Percentiles rank a stretch among this genome's conserved stretches.
Conservation (phyloP, 2,888 invertebrate genomes). For the Azorinus chamasolen region DNA sequence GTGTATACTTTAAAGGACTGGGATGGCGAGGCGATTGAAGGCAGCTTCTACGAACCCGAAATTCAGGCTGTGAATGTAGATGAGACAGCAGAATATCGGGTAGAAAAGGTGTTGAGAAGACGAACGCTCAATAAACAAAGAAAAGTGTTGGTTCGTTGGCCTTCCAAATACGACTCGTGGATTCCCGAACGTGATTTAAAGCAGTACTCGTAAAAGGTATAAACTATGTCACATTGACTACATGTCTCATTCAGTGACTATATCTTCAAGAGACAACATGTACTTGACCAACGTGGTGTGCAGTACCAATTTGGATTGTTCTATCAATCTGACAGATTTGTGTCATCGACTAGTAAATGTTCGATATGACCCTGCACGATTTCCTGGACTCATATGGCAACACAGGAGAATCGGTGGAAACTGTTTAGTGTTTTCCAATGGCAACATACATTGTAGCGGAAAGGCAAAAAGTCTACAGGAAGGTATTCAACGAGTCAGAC, state of each 20-base stretch:
- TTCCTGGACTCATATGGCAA: conserved; percentile 36
- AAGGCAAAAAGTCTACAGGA: conserved; percentile 6
- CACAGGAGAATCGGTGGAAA: conserved; percentile 36
- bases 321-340: conserved; percentile 14
- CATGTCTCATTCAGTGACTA: no score
- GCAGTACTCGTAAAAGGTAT: no score
- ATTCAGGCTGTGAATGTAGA: conserved; percentile 46
- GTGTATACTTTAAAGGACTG: conserved; percentile 45
- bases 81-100: conserved; percentile 27
- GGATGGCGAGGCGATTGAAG: conserved; percentile 37
- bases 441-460: conserved; percentile 29
- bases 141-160: conserved; percentile 54
- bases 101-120: conserved; percentile 50
- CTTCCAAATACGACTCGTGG: conserved; percentile 49
- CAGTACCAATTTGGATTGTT: conserved; percentile 24
- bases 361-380: conserved; percentile 12
- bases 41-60: conserved; percentile 51
- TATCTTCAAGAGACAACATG: conserved; percentile 13
- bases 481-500: conserved; percentile 17
- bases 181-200: conserved; percentile 13
- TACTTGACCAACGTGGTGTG: conserved; percentile 30
- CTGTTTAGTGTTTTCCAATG: conserved; percentile 36
- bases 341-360: conserved; percentile 19
- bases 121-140: conserved; percentile 21
- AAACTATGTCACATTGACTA: background rate